Percentiles rank a stretch among this genome's conserved stretches.
These are phyloP conservation scores for Agyllia agylla DNA, from an alignment of 2,888 invertebrate genomes.

Conservation along the genomic window DNA sequence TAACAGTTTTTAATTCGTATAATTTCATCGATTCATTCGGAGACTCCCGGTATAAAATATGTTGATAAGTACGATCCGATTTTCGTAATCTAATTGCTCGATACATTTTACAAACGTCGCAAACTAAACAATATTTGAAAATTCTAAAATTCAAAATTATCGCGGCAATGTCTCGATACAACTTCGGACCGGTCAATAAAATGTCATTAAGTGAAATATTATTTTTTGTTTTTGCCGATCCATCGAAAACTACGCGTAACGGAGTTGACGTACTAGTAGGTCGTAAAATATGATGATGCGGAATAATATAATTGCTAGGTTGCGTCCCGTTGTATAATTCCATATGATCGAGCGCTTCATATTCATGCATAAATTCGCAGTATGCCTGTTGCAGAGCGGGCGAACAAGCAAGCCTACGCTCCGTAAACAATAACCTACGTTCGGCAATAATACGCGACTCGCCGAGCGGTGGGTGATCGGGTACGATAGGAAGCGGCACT, in stretches of 20 bases:
- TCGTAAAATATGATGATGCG: not conserved
- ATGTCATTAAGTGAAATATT: not conserved
- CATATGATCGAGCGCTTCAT: not conserved
- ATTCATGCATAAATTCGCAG: not conserved
- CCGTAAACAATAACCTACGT: not conserved
- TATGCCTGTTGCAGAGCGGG: not conserved
- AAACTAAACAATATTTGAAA: not conserved
- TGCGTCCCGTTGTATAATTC: not conserved
- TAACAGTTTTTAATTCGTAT: not conserved
- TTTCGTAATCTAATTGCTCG: not conserved
- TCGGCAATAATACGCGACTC: not conserved
- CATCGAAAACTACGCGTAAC: not conserved
- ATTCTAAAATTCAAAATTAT: not conserved
- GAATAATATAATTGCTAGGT: not conserved
- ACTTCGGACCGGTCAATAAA: not conserved
- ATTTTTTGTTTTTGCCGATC: not conserved
- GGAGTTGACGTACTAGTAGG: not conserved
- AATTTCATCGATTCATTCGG: not conserved
- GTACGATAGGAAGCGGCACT: not conserved
- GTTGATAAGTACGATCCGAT: not conserved
- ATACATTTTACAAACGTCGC: not conserved
- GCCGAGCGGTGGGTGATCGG: not conserved
- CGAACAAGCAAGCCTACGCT: not conserved
- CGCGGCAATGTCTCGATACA: not conserved
- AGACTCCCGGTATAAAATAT: not conserved